These are phyloP conservation scores for Ascidia mentula DNA, from an alignment of 23 tunicate genomes.

Conservation along the genomic window DNA sequence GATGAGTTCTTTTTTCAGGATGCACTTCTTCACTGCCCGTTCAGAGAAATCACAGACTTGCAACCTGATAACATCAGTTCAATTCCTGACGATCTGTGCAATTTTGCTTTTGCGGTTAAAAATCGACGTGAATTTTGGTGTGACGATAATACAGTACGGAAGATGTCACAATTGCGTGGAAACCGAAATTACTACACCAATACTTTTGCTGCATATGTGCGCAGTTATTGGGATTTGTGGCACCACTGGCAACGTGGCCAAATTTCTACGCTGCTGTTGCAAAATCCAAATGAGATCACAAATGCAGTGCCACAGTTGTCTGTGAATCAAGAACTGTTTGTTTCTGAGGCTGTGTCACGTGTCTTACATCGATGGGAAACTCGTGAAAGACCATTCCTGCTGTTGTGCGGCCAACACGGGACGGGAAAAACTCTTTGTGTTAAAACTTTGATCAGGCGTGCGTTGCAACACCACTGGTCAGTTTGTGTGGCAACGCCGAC, in stretches of 20 bases:
- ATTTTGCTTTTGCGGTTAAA: neutral
- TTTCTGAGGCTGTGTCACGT: neutral
- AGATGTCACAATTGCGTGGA: neutral
- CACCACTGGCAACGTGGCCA: neutral
- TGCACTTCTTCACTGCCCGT: neutral
- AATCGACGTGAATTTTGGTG: neutral
- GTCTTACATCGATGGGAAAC: no score
- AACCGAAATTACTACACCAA: neutral
- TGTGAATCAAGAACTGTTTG: neutral
- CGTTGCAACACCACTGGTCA: neutral
- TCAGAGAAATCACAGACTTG: no score
- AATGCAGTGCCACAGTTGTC: neutral
- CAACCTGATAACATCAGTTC: no score
- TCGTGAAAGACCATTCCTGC: no score
- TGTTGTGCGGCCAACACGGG: neutral
- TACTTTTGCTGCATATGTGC: neutral
- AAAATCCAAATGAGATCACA: neutral
- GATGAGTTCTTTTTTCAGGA: neutral
- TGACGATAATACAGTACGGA: neutral
- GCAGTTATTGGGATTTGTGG: neutral
- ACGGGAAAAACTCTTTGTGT: neutral
- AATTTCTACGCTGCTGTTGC: neutral
- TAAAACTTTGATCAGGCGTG: neutral
- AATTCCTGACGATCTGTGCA: neutral
- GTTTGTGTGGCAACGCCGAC: neutral